phyloP scores from a whole-genome alignment of 1,140 invertebrate genomes.

The Pemphigus obesinymphae region DNA sequence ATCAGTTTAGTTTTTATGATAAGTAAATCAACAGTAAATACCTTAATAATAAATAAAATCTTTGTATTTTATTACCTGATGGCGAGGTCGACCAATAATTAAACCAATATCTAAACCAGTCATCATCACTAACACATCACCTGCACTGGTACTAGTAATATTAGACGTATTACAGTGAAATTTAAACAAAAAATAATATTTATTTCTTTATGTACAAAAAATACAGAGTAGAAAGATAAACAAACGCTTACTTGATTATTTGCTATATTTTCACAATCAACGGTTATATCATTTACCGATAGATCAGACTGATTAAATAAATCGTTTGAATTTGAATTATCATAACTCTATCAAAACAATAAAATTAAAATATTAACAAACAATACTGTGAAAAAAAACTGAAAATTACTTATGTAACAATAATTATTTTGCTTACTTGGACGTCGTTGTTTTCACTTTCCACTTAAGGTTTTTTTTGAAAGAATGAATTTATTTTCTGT shows the following conservation, averaged over 20 bases:
- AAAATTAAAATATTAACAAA: neutral
- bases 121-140: neutral
- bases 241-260: neutral
- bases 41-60: too few species aligned
- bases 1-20: too few species aligned
- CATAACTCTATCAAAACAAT: neutral
- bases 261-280: neutral
- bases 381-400: neutral
- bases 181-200: neutral
- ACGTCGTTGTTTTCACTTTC: neutral
- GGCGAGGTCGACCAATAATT: too few species aligned
- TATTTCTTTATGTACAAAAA: neutral
- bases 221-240: too few species aligned
- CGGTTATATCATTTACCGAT: neutral
- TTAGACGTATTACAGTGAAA: neutral
- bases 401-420: neutral
- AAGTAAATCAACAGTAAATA: too few species aligned
- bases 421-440: too few species aligned
- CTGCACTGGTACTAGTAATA: neutral
- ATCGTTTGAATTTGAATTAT: neutral
- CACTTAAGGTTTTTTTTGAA: too few species aligned
- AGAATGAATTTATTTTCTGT: too few species aligned
- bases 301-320: neutral
- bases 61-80: too few species aligned
- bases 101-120: too few species aligned